Evolutionary conservation across 1,140 invertebrate species (phyloP).

Genomic region (Pseudomyrmex dendroicus): DNA sequence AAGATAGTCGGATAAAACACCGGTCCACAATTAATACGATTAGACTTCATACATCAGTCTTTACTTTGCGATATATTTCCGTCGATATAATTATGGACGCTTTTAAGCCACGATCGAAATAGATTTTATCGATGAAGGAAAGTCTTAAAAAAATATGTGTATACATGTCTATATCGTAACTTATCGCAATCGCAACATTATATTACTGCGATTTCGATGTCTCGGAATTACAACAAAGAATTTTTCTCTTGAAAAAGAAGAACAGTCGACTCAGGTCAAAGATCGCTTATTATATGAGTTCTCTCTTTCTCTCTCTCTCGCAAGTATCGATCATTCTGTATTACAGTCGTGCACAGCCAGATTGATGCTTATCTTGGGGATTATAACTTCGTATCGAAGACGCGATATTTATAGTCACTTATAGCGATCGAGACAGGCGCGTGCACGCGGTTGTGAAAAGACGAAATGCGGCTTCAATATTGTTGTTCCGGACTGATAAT

Average conservation of each 20-base stretch:
- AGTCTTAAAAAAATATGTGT: not conserved
- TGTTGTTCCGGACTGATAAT: no score
- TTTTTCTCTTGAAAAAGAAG: not conserved
- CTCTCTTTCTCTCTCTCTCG: not conserved
- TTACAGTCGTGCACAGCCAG: slow-evolving; percentile 21
- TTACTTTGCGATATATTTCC: not conserved
- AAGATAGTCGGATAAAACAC: no score
- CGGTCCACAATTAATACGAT: slow-evolving; percentile 46
- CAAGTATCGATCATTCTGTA: slow-evolving; percentile 31
- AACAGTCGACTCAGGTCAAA: no score
- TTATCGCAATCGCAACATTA: not conserved
- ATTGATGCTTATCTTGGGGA: slow-evolving; percentile 35
- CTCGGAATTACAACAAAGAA: not conserved
- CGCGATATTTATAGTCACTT: slow-evolving; percentile 5
- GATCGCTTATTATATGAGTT: no score
- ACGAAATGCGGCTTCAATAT: slow-evolving; percentile 31
- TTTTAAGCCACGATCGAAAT: slow-evolving; percentile 13
- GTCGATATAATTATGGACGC: not conserved
- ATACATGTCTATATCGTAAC: not conserved
- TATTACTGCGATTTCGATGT: not conserved
- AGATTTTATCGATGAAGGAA: not conserved
- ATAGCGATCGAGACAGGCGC: no score
- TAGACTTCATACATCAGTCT: slow-evolving; percentile 67
- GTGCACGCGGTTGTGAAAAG: not conserved
- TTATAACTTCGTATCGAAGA: slow-evolving; percentile 49